These are phyloP conservation scores for Pseudococcus jackbeardsleyi DNA, from an alignment of 2,888 invertebrate genomes.

Conservation along the genomic window DNA sequence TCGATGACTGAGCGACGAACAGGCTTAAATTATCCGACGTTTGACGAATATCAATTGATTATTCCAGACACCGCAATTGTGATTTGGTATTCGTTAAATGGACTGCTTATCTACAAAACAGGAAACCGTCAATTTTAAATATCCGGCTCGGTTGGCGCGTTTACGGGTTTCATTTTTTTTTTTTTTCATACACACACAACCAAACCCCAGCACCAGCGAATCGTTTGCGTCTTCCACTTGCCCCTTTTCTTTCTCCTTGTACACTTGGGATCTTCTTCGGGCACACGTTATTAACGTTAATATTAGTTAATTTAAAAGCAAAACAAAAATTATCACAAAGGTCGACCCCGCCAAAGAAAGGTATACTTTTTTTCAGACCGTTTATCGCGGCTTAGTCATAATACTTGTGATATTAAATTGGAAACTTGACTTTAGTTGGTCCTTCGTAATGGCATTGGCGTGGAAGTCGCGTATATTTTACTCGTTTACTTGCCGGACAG, in stretches of 20 bases:
- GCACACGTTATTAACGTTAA: constrained; percentile 12
- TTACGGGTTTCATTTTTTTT: not conserved
- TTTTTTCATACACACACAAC: not conserved
- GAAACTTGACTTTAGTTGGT: not conserved
- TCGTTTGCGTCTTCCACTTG: not conserved
- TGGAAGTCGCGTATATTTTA: not conserved
- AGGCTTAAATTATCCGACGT: constrained; percentile 4
- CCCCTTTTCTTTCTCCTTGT: not conserved
- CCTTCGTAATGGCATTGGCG: not conserved
- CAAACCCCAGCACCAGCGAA: not conserved
- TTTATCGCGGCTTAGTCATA: not conserved
- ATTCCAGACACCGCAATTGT: constrained; percentile 11
- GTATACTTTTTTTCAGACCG: not conserved
- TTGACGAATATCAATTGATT: constrained; percentile 33
- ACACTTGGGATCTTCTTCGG: not conserved
- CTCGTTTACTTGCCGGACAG: not conserved
- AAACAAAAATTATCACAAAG: not conserved
- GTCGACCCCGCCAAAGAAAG: not conserved
- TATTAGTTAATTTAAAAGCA: not conserved
- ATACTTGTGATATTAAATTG: not conserved
- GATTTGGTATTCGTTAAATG: constrained; percentile 33
- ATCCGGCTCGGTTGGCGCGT: constrained; percentile 17
- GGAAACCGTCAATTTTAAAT: constrained; percentile 38
- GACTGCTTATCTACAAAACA: constrained; percentile 20
- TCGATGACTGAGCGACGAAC: not conserved